Evolutionary conservation across 2,888 invertebrate genomes (phyloP), one percentile per base, ranked within the genome.

Genomic region (Drosophila leonis): DNA sequence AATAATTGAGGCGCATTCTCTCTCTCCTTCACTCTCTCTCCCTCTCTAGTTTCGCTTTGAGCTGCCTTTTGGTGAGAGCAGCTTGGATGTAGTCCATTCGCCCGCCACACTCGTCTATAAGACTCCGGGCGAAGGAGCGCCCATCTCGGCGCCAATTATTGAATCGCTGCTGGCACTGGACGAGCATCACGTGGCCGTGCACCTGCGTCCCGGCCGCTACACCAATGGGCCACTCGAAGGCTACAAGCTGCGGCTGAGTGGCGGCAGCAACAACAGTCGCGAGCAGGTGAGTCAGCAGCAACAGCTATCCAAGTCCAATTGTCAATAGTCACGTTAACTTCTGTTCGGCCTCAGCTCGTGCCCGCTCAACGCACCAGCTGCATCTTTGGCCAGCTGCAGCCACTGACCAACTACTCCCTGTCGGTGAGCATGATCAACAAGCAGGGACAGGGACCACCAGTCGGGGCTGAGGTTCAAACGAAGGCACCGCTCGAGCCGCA

Each of bases 161-260:
- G 95, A 97, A 79, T 94, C 96, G 79, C 96, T 96, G 24, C 95
- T 96, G 65, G 95, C 97, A 5, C 95, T 97, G 63, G 97, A 98
- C 93, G 95, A 96, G 57, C 95, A 95, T 82, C 95, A 97, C 82
- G 96, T 98, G 72, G 97, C 97, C 75, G 95, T 98, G 70, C 96
- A 96, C 84, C 98, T 98, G 98, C 95, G 96, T 92, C 96, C 97
- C 18, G 98, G 98, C 18, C 95, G 95, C 61, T 97, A 97, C 91
- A 96, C 96, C 59, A 98, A 98, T 93, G 98, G 97, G 77, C 97
- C 97, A 44, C 94, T 98, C 83, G 95, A 97, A 72, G 97, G 97
- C 78, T 98, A 98, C 93, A 96, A 96, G 78, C 94, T 98, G 77
- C 65, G 46, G 0, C 0, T 83, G 7, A 63, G 52, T 29, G 10